phyloP scores from a whole-genome alignment of 2,888 invertebrate genomes.

The Patella depressa region DNA sequence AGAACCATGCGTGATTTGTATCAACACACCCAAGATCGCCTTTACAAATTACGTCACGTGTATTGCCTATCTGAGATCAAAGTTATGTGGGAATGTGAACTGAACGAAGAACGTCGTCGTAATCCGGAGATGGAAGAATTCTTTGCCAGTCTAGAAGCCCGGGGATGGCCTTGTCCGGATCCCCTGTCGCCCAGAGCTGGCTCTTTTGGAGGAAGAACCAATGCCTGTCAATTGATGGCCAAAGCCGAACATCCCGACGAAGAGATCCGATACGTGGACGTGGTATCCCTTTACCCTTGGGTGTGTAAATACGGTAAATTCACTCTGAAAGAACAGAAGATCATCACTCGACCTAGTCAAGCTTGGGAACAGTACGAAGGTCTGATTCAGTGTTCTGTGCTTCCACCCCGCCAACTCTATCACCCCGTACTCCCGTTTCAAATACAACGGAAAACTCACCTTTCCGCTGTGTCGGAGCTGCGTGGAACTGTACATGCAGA shows the following conservation, averaged over 20 bases:
- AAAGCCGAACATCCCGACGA: not conserved
- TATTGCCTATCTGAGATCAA: not conserved
- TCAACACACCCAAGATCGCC: not conserved
- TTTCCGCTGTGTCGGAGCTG: not conserved
- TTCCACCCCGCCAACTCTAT: not conserved
- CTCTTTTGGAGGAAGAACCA: slow-evolving; percentile 6
- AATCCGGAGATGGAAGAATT: not conserved
- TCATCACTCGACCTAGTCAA: not conserved
- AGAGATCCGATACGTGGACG: not conserved
- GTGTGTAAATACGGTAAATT: not conserved
- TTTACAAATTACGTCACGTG: not conserved
- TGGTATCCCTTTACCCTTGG: not conserved
- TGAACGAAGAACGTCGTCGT: not conserved
- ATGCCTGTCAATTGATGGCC: not conserved
- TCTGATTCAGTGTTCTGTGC: not conserved
- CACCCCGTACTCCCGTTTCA: not conserved
- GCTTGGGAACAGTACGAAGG: not conserved
- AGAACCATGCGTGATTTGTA: not conserved
- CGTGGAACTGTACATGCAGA: not conserved
- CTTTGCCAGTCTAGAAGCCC: not conserved
- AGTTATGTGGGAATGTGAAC: not conserved
- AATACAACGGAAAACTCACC: not conserved
- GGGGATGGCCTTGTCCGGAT: not conserved
- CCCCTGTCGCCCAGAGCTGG: not conserved
- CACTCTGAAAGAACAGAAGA: not conserved